Conservation (phyloP, 2,888 invertebrate genomes). For the Sinhomidia bicolor region DNA sequence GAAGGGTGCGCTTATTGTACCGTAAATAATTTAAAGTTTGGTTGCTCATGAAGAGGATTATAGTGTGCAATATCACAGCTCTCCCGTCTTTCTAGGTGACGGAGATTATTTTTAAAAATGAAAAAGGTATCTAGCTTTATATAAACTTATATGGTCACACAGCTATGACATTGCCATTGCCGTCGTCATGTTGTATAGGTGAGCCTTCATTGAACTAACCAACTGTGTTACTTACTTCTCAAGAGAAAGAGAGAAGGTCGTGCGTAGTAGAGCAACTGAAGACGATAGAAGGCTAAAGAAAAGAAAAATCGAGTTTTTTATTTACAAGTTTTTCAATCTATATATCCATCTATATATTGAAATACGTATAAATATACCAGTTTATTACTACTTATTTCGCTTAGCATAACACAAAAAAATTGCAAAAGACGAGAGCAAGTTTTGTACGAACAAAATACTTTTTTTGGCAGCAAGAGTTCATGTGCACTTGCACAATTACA, state of each 20-base stretch:
- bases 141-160: no score
- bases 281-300: neutral
- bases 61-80: conserved; percentile 23
- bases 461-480: conserved; percentile 3
- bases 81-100: neutral
- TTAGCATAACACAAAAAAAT: neutral
- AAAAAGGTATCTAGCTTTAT: no score
- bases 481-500: conserved; percentile 28
- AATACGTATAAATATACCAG: neutral
- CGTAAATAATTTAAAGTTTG: conserved; percentile 19
- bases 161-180: no score
- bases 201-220: conserved; percentile 7
- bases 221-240: conserved; percentile 10
- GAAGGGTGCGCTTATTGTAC: neutral
- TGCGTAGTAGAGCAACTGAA: neutral
- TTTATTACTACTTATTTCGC: conserved; percentile 5
- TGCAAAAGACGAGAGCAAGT: neutral
- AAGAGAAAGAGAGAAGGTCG: neutral
- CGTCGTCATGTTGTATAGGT: no score
- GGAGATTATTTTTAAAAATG: conserved; percentile 19
- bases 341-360: neutral
- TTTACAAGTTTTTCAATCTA: neutral
- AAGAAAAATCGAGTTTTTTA: neutral
- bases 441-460: neutral
- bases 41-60: neutral